These are phyloP conservation scores for Sphaeramia orbicularis DNA, from an alignment of 2,797 vertebrate genomes.

Conservation along the genomic window DNA sequence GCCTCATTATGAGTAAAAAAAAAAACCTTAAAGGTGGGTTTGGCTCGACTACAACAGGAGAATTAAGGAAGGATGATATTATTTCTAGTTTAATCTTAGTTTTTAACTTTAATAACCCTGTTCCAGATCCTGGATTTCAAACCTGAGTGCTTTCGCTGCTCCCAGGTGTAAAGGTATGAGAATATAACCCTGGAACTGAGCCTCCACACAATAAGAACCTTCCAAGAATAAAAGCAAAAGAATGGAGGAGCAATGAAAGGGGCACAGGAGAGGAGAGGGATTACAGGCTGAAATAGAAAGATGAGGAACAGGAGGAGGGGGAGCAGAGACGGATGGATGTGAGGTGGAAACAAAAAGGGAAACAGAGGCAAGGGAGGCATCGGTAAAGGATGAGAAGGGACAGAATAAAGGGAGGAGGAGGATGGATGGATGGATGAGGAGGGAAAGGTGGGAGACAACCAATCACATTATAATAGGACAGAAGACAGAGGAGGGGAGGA, in stretches of 20 bases:
- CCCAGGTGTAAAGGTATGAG: not conserved
- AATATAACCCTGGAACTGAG: constrained; percentile 7
- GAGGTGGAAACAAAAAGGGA: constrained; percentile 27
- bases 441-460: constrained; percentile 28
- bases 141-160: not conserved
- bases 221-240: constrained; percentile 2
- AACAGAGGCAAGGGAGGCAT: constrained; percentile 46
- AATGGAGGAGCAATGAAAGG: constrained; percentile 23
- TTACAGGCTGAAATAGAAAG: constrained; percentile 56
- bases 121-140: not conserved
- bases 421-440: no score
- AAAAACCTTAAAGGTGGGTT: no score
- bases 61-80: no score
- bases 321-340: constrained; percentile 41
- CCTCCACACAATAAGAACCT: not conserved
- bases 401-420: constrained; percentile 27
- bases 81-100: no score
- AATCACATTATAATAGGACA: constrained; percentile 25
- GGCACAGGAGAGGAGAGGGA: constrained; percentile 42
- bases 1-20: no score
- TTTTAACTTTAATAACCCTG: no score
- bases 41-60: no score
- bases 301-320: constrained; percentile 46
- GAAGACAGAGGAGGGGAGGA: constrained; percentile 19
- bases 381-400: constrained; percentile 36